These are phyloP conservation scores for Gephyroberyx darwinii DNA, from an alignment of 2,797 vertebrate genomes.

Conservation along the genomic window DNA sequence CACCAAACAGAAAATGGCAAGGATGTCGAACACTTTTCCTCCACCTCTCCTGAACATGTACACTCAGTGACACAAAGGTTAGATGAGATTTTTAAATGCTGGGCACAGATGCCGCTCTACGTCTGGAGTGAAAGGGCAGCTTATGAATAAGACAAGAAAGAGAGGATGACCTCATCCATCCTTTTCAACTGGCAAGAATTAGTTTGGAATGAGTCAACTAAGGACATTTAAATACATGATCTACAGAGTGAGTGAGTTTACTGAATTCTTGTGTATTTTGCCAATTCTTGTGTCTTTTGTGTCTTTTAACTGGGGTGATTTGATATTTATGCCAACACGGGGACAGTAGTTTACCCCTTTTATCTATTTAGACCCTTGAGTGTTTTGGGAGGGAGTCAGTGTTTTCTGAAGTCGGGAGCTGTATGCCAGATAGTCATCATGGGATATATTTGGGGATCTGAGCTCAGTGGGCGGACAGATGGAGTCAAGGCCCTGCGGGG, in stretches of 20 bases:
- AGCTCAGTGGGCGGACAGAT: constrained; percentile 70
- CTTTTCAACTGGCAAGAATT: constrained; percentile 38
- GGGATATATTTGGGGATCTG: constrained; percentile 45
- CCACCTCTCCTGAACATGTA: constrained; percentile 31
- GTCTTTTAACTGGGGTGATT: background rate
- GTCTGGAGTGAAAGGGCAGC: constrained; percentile 58
- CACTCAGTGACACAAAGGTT: constrained; percentile 55
- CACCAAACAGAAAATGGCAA: constrained; percentile 28
- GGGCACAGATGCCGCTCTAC: constrained; percentile 41
- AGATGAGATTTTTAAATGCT: constrained; percentile 59
- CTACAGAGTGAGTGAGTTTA: constrained; percentile 40
- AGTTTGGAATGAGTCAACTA: constrained; percentile 48
- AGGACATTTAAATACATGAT: constrained; percentile 31
- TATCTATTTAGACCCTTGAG: constrained; percentile 33
- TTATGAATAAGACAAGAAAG: constrained; percentile 64
- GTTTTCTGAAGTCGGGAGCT: background rate
- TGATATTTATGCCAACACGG: constrained; percentile 26
- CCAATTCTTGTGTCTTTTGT: background rate
- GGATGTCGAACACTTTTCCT: constrained; percentile 25
- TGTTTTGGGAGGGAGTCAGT: background rate
- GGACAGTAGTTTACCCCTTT: constrained; percentile 19
- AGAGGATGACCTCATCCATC: constrained; percentile 58
- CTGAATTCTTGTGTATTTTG: constrained; percentile 33
- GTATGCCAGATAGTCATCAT: constrained; percentile 1
- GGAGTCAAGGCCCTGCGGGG: constrained; percentile 66